Conservation (phyloP, 92 coral and sea anemone species). For the Bergia sp. region DNA sequence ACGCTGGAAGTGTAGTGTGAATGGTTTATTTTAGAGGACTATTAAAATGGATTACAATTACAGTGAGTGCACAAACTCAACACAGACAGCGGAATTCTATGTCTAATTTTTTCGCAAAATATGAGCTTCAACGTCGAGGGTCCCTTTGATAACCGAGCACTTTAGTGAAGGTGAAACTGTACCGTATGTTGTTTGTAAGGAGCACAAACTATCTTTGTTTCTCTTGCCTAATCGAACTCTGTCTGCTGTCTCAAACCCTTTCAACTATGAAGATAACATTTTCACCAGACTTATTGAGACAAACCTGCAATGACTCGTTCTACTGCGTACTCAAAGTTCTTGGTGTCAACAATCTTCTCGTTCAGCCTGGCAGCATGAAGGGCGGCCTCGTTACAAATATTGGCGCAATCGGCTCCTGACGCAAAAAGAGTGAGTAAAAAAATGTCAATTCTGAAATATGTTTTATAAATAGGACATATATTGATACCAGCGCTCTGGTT, state of each 20-base stretch:
- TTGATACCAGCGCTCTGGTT: too few relatives aligned
- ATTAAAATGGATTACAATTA: too few relatives aligned
- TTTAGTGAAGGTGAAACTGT: not conserved
- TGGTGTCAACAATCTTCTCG: constrained; percentile 85
- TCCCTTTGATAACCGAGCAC: not conserved
- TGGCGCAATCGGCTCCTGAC: constrained; percentile 95
- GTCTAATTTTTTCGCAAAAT: too few relatives aligned
- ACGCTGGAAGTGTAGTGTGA: too few relatives aligned
- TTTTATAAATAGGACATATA: too few relatives aligned
- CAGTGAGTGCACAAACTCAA: too few relatives aligned
- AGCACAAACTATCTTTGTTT: not conserved
- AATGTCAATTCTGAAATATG: too few relatives aligned
- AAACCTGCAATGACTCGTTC: constrained; percentile 97
- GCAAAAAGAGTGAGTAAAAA: not conserved
- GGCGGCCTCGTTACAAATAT: constrained; percentile 98
- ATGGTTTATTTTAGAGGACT: too few relatives aligned
- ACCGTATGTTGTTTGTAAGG: not conserved
- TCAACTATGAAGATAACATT: not conserved
- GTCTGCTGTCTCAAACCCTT: not conserved
- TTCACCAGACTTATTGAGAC: not conserved
- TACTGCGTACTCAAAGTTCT: constrained; percentile 97
- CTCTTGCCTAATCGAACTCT: not conserved
- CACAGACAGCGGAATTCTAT: too few relatives aligned
- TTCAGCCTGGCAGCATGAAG: constrained; percentile 94
- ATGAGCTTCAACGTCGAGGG: not conserved